A percentile compares a stretch with the other conserved stretches of the same genome.
phyloP scores from a whole-genome alignment of 2,888 invertebrate genomes.

The Pinctada fucata region DNA sequence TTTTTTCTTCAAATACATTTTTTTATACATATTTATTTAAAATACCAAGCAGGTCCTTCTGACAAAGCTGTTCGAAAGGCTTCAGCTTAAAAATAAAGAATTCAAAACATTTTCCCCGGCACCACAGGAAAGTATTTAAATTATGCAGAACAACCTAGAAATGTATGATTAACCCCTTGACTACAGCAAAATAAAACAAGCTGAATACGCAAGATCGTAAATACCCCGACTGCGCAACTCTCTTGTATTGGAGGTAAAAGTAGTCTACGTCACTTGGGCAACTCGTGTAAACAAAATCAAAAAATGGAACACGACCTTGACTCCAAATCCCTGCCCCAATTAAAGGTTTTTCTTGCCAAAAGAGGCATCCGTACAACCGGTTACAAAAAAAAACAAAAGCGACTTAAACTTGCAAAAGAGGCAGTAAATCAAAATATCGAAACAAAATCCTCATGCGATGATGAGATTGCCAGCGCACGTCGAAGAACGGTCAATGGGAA shows the following conservation, averaged over 20 bases:
- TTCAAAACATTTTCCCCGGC: too few relatives aligned
- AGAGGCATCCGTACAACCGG: neutral
- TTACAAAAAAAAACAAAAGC: neutral
- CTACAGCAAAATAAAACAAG: too few relatives aligned
- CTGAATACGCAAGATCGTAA: neutral
- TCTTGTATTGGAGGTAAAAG: neutral
- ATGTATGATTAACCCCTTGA: too few relatives aligned
- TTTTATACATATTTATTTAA: too few relatives aligned
- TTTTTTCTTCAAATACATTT: too few relatives aligned
- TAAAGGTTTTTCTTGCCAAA: constrained; percentile 6
- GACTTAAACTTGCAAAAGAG: constrained; percentile 2
- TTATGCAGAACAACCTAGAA: too few relatives aligned
- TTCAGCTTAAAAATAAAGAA: too few relatives aligned
- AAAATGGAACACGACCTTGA: neutral
- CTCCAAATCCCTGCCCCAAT: constrained; percentile 11
- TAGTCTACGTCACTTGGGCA: neutral
- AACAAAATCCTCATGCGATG: neutral
- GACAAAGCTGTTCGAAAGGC: too few relatives aligned
- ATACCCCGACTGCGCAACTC: neutral
- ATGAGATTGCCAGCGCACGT: neutral
- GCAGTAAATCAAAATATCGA: constrained; percentile 6
- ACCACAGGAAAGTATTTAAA: too few relatives aligned
- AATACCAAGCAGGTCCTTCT: too few relatives aligned
- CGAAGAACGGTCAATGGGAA: neutral
- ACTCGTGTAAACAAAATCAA: neutral